Base-by-base conservation (phyloP, 1,140 invertebrate genomes). In the Leptoteleia sp. region DNA sequence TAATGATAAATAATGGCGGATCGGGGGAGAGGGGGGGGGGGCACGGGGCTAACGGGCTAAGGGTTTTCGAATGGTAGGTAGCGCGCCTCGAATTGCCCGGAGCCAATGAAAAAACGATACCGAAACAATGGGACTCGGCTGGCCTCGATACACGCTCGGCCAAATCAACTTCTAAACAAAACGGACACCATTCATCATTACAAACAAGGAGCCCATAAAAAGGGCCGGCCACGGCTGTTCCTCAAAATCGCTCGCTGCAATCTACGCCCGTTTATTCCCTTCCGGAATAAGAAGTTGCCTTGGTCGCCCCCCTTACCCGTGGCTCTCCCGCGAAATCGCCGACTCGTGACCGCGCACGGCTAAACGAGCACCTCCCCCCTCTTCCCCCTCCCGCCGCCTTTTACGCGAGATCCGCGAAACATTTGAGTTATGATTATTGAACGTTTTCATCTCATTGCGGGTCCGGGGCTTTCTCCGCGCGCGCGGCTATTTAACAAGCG, bases 361-460 rank as follows among this genome's bases (percentile, higher is more conserved):
- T 59, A 57, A 75, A 65, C 43, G 37, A 59, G 29, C 52, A 27
- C 19, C 42, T 48, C 42, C 16, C 59, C n/a, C n/a, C n/a, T n/a
- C n/a, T n/a, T n/a, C n/a, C n/a, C n/a, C n/a, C n/a, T n/a, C n/a
- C n/a, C n/a, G n/a, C n/a, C n/a, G n/a, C n/a, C 59, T 75, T 75
- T 59, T 50, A 16, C 42, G 25, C 33, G 52, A 65, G 59, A 59
- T 75, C 65, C 52, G 61, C 71, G 37, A 17, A 59, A 52, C 52
- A 57, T 64, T 75, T 75, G 52, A 65, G 43, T 75, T 65, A 65
- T 75, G 71, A 65, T 75, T 59, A 75, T 65, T 65, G 37, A 75
- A 64, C 61, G 35, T 19, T 57, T 59, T 75, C 25, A 47, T 72
- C 48, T 55, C 47, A 37, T 40, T 52, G n/a, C n/a, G n/a, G n/a